Evolutionary conservation across 1,140 invertebrate genomes (phyloP), one percentile per base, ranked within the genome.

Genomic region (Coelopa frigida): DNA sequence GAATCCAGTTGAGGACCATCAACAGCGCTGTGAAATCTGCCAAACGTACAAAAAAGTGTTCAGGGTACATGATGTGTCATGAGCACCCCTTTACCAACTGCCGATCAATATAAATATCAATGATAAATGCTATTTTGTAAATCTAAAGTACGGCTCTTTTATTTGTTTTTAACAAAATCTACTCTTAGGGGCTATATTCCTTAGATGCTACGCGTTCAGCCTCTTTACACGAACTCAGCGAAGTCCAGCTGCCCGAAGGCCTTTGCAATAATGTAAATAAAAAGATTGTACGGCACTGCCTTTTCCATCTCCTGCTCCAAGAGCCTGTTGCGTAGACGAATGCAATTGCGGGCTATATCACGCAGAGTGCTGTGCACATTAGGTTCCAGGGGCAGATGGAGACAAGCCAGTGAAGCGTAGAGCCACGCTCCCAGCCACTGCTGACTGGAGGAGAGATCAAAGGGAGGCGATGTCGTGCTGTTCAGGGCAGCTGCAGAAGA

Each of bases 311-410:
- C 54, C 8, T 56, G 41, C 1, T 24, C 33, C 11, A 37, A 27
- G 15, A 68, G 27, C 36, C 50, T 38, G 22, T 61, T 57, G 4
- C 65, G 47, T 3, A 57, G 35, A 8, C 50, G 35, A 15, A 68
- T 54, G 42, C 58, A 63, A 27, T 52, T 43, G 7, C 66, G 55
- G 4, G 55, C 65, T 18, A 68, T 62, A 5, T 51, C 53, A 0
- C 65, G 52, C 39, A 68, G 39, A 0, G 59, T 61, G 41, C 60
- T 66, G 23, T 54, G 62, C 12, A 68, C 61, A 43, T 61, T 38
- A 1, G 65, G 65, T 44, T 66, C 65, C 26, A 68, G 40, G 0
- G 65, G 65, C 27, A 68, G 43, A 32, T 68, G 59, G 8, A 68
- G 44, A 8, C 61, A 66, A 6, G 55, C 54, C 15, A 68, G 18